A percentile compares a stretch with the other conserved stretches of the same genome.
These are phyloP conservation scores for Sitobion miscanthi DNA, from an alignment of 1,140 invertebrate genomes.

Conservation along the genomic window DNA sequence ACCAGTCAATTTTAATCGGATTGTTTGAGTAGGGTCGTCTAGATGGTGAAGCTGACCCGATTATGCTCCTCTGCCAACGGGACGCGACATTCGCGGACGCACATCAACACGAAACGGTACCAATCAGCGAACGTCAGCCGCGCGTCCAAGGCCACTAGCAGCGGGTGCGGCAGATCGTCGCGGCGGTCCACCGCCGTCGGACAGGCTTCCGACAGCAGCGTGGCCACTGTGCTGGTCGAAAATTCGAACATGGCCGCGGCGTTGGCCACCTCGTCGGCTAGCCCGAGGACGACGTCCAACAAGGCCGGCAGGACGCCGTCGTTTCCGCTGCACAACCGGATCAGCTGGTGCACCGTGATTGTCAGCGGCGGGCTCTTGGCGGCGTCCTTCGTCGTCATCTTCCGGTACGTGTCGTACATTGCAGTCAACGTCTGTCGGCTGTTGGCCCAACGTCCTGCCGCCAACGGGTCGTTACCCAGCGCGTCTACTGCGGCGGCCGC, in stretches of 20 bases:
- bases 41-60: background rate
- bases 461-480: background rate
- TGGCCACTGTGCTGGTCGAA: background rate
- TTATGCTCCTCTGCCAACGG: background rate
- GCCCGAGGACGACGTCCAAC: background rate
- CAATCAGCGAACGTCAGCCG: slow-evolving; percentile 38
- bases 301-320: background rate
- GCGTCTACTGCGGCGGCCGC: background rate
- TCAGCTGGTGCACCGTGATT: background rate
- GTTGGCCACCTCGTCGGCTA: background rate
- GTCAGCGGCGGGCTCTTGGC: background rate
- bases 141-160: background rate
- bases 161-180: background rate
- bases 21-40: no score
- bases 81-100: background rate
- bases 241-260: background rate
- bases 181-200: background rate
- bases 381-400: background rate
- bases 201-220: background rate
- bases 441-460: background rate
- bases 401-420: slow-evolving; percentile 20
- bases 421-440: background rate
- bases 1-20: no score
- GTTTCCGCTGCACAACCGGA: background rate
- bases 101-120: slow-evolving; percentile 31